Percentiles rank a stretch among this genome's conserved stretches.
These are phyloP conservation scores for Oreocharis arfaki DNA, from an alignment of 2,113 vertebrate genomes.

Conservation along the genomic window DNA sequence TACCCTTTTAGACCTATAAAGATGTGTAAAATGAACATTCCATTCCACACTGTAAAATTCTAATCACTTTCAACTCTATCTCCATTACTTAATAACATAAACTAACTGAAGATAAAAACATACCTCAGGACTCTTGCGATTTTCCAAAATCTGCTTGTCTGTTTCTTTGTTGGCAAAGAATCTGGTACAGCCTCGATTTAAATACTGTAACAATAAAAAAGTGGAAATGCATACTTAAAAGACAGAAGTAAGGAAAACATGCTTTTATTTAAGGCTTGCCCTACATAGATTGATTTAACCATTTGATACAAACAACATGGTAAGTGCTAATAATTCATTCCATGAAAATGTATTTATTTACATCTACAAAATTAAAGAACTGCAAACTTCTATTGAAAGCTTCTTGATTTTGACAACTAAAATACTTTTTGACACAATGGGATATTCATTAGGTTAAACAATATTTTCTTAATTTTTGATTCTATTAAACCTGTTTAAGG, in stretches of 20 bases:
- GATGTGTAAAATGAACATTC: slow-evolving; percentile 56
- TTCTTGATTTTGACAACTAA: not conserved
- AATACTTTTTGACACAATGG: not conserved
- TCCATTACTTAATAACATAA: not conserved
- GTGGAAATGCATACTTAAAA: not conserved
- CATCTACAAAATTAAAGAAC: not conserved
- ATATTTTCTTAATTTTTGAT: not conserved
- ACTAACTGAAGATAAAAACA: not conserved
- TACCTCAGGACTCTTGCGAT: slow-evolving; percentile 97
- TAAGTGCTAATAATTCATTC: not conserved
- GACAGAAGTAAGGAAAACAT: not conserved
- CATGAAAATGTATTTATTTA: not conserved
- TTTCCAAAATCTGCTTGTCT: slow-evolving; percentile 89
- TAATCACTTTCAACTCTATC: not conserved
- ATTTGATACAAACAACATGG: not conserved
- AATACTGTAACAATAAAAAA: slow-evolving; percentile 77
- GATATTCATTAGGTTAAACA: not conserved
- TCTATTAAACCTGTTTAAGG: not conserved
- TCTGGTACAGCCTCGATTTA: slow-evolving; percentile 94
- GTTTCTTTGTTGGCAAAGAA: slow-evolving; percentile 94
- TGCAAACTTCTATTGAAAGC: not conserved
- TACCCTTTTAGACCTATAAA: not conserved
- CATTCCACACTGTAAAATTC: not conserved
- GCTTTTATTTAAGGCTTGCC: not conserved
- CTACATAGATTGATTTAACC: not conserved